Evolutionary conservation across 2,113 vertebrate species (phyloP), one percentile per base, ranked within the genome.

Genomic region (Phocoena sinus): DNA sequence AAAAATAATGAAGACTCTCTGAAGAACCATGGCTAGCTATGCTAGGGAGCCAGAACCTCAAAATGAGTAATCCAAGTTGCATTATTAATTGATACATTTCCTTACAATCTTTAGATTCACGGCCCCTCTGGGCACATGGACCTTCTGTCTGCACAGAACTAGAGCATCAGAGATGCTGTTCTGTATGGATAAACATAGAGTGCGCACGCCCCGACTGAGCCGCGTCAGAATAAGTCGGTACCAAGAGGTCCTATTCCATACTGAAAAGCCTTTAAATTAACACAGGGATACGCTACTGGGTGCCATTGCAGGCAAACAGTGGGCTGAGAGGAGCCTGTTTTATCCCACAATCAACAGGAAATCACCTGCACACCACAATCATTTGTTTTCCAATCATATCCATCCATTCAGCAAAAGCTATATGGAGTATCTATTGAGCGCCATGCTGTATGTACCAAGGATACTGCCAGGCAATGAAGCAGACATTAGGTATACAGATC

Each of bases 401-500:
- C 65, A 77, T 44, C 76, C 82, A 36, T 31, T 73, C 33, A 71
- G 44, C 47, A 82, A 76, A 74, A 56, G 31, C 15, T 12, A n/a
- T 23, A 1, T 0, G 31, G 80, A 14, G 11, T 21, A 56, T 41
- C 41, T 76, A 33, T 1, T 44, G 31, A 81, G 41, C 8, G 13
- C 8, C 73, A 36, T 0, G 11, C 4, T 85, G 11, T 25, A 2
- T 23, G 20, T 50, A 58, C 21, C 44, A 47, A 28, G 28, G 33
- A n/a, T 3, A 1, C 14, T 3, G 23, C n/a, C 4, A 56, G n/a
- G 44, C 26, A 36, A 2, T 6, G 53, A 28, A 33, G 10, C 23
- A 89, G 41, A 76, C 15, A 17, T 23, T 8, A 74, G 58, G 13
- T 21, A 1, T 38, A 25, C 0, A 77, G 33, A 50, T 21, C 58